Evolutionary conservation across 1,140 invertebrate species (phyloP), one percentile per base, ranked within the genome.

Genomic region (Drosophila tropicalis): DNA sequence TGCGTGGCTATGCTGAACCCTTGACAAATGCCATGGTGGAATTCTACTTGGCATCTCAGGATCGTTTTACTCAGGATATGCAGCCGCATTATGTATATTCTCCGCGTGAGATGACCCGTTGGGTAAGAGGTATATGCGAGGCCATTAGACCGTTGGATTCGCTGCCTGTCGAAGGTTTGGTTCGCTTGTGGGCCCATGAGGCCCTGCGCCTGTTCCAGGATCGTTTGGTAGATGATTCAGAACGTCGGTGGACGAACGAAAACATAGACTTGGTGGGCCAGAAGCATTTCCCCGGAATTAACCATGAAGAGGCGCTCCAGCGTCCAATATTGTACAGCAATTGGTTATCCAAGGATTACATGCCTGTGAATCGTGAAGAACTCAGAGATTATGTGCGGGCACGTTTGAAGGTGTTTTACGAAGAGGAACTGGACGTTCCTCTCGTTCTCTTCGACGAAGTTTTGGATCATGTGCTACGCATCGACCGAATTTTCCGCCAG

Each of bases 1-100:
- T 99, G 15, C 95, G 97, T 79, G 95, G 97, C 0, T 99, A 98
- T 92, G 97, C 99, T 2, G 99, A 99, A 90, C 97, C 98, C 1
- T 93, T 99, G 13, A 99, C 99, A 0, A 98, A 97, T 91, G 98
- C 99, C 3, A 99, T 99, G 99, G 99, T 99, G 0, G 98, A 99
- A 90, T 98, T 99, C 90, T 99, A 99, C 93, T 93, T 99, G 1
- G 95, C 96, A 9, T 99, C 98, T 10, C 99, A 99, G 94, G 98
- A 99, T 92, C 94, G 96, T 60, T 99, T 99, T 92, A 99, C 99
- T 1, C 98, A 99, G 93, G 99, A 99, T 92, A 99, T 99, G 98
- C 99, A 99, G 92, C 99, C 99, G 1, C 99, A 99, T 93, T 99
- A 99, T 92, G 98, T 99, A 1, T 99, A 99, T 93, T 99, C 98